Evolutionary conservation across 2,113 vertebrate species (phyloP).

Genomic region (Hassar affinis): DNA sequence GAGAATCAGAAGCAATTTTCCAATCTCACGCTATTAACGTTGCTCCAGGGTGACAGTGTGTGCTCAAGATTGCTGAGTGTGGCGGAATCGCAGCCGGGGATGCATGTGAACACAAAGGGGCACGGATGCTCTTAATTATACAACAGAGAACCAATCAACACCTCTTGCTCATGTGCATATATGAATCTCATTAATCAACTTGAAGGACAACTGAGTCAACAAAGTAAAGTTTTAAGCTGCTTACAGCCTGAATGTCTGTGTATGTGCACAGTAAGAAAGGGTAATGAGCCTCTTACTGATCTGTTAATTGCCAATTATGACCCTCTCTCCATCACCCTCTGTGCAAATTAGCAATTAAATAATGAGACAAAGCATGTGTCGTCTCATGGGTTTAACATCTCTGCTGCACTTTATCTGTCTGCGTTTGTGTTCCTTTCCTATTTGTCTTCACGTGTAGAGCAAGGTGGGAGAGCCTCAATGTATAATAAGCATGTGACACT

Average conservation of each 20-base stretch:
- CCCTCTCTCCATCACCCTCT: conserved; percentile 31
- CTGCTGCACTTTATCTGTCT: conserved; percentile 1
- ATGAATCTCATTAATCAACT: conserved; percentile 44
- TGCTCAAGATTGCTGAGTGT: conserved; percentile 24
- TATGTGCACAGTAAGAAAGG: conserved; percentile 14
- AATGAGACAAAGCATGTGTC: conserved; percentile 28
- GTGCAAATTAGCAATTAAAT: conserved; percentile 43
- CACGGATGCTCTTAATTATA: conserved; percentile 27
- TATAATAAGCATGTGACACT: neutral
- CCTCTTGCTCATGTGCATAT: conserved; percentile 33
- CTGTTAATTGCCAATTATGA: conserved; percentile 66
- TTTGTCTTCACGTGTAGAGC: neutral
- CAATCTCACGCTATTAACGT: conserved; percentile 18
- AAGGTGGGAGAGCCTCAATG: neutral
- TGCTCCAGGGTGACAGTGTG: conserved; percentile 38
- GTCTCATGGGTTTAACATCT: conserved; percentile 5
- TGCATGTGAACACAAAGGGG: conserved; percentile 21
- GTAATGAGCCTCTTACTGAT: conserved; percentile 40
- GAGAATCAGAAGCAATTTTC: neutral
- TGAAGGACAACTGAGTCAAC: conserved; percentile 37
- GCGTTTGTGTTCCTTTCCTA: neutral
- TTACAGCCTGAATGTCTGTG: conserved; percentile 9
- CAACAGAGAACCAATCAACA: conserved; percentile 44
- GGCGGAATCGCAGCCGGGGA: neutral
- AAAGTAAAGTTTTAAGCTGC: conserved; percentile 32